Evolutionary conservation across 2,113 vertebrate species (phyloP).

Genomic region (Pygoscelis antarcticus): DNA sequence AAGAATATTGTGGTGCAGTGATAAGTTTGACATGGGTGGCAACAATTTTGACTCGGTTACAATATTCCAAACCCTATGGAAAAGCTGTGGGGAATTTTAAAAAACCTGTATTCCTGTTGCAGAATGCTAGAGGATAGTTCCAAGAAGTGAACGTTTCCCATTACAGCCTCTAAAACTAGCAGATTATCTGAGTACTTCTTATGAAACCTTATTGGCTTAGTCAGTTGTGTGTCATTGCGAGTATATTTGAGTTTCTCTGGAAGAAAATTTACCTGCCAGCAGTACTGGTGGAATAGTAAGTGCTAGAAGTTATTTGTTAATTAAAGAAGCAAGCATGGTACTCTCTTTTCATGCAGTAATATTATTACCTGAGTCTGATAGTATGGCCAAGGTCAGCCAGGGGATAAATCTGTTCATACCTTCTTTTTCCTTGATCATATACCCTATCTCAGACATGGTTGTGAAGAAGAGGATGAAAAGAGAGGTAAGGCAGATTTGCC

Average conservation of each 20-base stretch:
- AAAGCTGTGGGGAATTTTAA: background rate
- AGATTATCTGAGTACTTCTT: background rate
- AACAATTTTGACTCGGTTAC: background rate
- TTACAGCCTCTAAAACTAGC: background rate
- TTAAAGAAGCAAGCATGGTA: background rate
- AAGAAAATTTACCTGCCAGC: background rate
- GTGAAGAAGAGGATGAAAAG: background rate
- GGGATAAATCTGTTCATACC: background rate
- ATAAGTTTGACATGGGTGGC: background rate
- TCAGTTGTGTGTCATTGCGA: background rate
- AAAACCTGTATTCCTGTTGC: background rate
- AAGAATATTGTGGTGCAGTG: background rate
- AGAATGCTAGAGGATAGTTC: background rate
- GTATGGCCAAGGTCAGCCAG: background rate
- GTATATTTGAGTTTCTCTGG: background rate
- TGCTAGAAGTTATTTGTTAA: background rate
- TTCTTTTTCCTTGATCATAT: background rate
- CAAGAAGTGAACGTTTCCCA: background rate
- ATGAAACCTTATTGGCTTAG: background rate
- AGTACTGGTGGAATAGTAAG: background rate
- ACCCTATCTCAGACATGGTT: background rate
- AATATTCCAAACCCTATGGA: background rate
- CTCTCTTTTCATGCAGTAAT: background rate
- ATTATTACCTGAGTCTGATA: background rate
- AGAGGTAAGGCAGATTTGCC: background rate